Evolutionary conservation across 2,797 vertebrate genomes (phyloP).

Genomic region (Ctenosaura bakeri): DNA sequence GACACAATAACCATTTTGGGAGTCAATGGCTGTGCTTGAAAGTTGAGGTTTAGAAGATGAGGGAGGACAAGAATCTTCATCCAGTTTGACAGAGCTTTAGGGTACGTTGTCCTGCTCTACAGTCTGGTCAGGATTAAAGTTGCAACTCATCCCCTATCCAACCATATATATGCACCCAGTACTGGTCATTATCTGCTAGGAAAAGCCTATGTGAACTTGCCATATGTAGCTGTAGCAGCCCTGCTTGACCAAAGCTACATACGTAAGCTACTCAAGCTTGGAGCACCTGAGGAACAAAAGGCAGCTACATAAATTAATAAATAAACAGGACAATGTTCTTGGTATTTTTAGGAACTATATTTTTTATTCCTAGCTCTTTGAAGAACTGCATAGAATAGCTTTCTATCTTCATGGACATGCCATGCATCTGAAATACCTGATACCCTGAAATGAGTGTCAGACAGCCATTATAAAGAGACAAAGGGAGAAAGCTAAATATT

Average conservation of each 20-base stretch:
- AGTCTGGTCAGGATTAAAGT: no score
- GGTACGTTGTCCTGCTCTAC: no score
- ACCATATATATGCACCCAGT: no score
- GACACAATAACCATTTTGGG: no score
- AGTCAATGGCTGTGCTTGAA: no score
- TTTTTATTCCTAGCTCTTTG: background rate
- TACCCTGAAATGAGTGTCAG: background rate
- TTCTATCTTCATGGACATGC: background rate
- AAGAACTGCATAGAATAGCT: background rate
- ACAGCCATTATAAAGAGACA: background rate
- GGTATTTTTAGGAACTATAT: background rate
- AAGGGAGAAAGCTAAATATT: background rate
- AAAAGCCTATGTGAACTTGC: background rate
- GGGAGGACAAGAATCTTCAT: no score
- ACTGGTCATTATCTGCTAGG: background rate
- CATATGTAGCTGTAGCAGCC: background rate
- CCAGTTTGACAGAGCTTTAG: no score
- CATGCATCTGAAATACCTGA: background rate
- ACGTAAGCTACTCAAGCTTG: background rate
- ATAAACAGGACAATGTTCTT: no score
- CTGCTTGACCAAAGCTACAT: background rate
- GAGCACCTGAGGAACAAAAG: background rate
- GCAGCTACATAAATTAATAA: background rate
- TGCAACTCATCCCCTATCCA: no score
- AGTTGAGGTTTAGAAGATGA: no score